These are phyloP conservation scores for Teleiodes luculella DNA, from an alignment of 2,888 invertebrate species.

Conservation along the genomic window DNA sequence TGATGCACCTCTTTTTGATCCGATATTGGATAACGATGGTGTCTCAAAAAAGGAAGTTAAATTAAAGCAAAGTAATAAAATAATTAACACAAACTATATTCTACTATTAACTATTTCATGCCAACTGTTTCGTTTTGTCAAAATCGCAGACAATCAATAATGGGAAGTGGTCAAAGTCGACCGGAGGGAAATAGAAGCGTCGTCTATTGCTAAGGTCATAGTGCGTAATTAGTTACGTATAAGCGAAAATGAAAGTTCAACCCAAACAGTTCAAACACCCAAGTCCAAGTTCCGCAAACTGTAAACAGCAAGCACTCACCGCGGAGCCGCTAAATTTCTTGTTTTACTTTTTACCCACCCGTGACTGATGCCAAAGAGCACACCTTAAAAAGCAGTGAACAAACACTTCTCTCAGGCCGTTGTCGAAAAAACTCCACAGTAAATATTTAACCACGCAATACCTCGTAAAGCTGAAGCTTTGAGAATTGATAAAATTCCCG, in stretches of 20 bases:
- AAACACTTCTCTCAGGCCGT: constrained; percentile 4
- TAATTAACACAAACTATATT: too few species aligned
- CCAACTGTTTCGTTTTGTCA: too few species aligned
- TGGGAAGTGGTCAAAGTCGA: too few species aligned
- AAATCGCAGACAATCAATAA: too few species aligned
- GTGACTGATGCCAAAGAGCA: neutral
- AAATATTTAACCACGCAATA: constrained; percentile 18
- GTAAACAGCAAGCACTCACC: neutral
- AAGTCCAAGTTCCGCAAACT: neutral
- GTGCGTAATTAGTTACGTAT: too few species aligned
- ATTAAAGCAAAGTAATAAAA: too few species aligned
- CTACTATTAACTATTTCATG: too few species aligned
- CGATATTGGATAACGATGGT: too few species aligned
- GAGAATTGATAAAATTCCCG: constrained; percentile 37
- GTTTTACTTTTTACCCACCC: neutral
- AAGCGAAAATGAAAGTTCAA: neutral
- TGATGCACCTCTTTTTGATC: too few species aligned
- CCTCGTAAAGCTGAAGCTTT: constrained; percentile 17
- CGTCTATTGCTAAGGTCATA: too few species aligned
- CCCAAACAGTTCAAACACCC: neutral
- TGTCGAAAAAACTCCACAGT: constrained; percentile 2
- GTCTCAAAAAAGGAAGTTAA: too few species aligned
- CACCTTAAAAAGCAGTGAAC: constrained; percentile 7
- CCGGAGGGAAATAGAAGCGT: too few species aligned
- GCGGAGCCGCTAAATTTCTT: neutral